Evolutionary conservation across 2,888 invertebrate genomes (phyloP), one percentile per base, ranked within the genome.

Genomic region (Suillia variegata): DNA sequence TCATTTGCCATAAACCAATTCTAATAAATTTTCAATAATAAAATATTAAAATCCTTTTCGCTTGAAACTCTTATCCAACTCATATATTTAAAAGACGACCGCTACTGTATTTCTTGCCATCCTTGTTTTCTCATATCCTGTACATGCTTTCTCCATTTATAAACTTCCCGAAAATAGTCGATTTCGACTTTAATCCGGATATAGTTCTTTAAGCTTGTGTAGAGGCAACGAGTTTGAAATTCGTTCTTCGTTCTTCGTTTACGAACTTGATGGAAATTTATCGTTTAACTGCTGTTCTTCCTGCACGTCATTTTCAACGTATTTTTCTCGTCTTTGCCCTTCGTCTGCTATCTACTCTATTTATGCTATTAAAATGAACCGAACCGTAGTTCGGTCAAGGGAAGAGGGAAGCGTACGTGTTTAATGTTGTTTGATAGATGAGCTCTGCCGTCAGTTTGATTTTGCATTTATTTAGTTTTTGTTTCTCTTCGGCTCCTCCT

Each of bases 241-340:
- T 22, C n/a, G 6, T 18, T 42, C 17, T 22, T 2, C 42, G 2
- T 21, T 21, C 38, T 21, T 1, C 38, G 38, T 21, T 53, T 21
- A 2, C 38, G 38, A 56, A 53, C 21, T 54, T 54, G 56, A 53
- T 48, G 53, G 52, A 50, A 56, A 60, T 56, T 56, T 60, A 60
- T 60, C 53, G 60, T 45, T 48, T 56, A 21, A 42, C 13, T 31
- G n/a, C 5, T 42, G 10, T 24, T 22, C 10, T 13, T 21, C 13
- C 18, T 38, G 8, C 53, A 2, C 18, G 21, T 34, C 33, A 26
- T 26, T 26, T 26, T 26, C 26, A 26, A n/a, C 26, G 5, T 26
- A 26, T 53, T 34, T 3, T 20, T 49, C 22, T 18, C 12, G 2
- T 34, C 10, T 53, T 34, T 20, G 10, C 34, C 20, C 38, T 4